Evolutionary conservation across 1,140 invertebrate genomes (phyloP).

Genomic region (Onthophagus taurus): DNA sequence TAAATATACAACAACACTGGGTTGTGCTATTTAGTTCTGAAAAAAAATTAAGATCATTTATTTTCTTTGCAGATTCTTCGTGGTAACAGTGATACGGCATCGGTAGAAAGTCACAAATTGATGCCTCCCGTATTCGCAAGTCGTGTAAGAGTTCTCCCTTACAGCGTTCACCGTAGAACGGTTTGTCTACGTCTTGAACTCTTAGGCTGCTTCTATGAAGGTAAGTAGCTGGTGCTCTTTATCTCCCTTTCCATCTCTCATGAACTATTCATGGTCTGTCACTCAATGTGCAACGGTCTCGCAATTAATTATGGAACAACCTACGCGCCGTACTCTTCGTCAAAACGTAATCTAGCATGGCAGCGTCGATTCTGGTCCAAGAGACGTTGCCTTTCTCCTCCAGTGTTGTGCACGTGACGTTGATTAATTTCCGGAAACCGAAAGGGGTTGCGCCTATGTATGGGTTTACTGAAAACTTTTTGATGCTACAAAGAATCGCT

Average conservation of each 20-base stretch:
- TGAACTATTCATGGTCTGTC: slow-evolving; percentile 17
- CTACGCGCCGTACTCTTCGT: slow-evolving; percentile 3
- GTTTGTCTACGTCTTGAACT: slow-evolving; percentile 63
- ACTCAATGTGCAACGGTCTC: slow-evolving; percentile 13
- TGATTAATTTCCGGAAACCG: no score
- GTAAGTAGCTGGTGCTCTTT: slow-evolving; percentile 40
- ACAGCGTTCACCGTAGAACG: slow-evolving; percentile 54
- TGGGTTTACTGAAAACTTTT: no score
- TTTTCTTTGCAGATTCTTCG: slow-evolving; percentile 34
- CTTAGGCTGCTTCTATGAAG: slow-evolving; percentile 50
- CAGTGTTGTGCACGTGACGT: no score
- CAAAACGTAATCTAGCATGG: slow-evolving; percentile 15
- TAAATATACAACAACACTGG: no score
- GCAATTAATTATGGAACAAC: slow-evolving; percentile 17
- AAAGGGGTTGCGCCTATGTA: no score
- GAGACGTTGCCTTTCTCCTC: no score
- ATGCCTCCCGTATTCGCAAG: slow-evolving; percentile 56
- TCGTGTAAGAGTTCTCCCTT: slow-evolving; percentile 55
- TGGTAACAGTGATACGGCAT: slow-evolving; percentile 60
- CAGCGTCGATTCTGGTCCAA: no score
- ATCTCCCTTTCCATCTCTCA: background rate
- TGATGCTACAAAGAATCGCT: no score
- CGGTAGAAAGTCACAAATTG: slow-evolving; percentile 52
- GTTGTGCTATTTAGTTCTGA: no score
- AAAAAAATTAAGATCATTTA: no score